A percentile compares a stretch with the other conserved stretches of the same genome.
These are phyloP conservation scores for Notamacropus eugenii DNA, from an alignment of 2,797 vertebrate species.

Conservation along the genomic window DNA sequence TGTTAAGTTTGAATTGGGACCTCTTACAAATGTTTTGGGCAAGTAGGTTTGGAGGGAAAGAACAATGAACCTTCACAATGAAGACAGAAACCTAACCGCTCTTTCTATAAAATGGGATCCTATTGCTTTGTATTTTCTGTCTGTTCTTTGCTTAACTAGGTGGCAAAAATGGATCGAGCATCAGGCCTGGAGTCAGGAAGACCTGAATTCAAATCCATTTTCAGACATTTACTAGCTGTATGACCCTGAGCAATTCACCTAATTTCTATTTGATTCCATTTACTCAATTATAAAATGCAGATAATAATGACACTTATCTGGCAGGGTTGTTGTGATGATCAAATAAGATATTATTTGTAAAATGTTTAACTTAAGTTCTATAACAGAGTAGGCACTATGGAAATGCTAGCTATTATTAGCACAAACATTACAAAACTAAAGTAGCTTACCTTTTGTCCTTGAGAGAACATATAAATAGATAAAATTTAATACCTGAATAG, in stretches of 20 bases:
- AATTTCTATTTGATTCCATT: not conserved
- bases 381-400: not conserved
- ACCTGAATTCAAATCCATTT: not conserved
- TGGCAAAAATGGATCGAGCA: not conserved
- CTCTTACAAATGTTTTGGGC: not conserved
- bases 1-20: slow-evolving; percentile 15
- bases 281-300: not conserved
- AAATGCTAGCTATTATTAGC: not conserved
- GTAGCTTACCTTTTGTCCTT: not conserved
- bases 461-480: not conserved
- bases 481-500: not conserved
- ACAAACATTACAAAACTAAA: not conserved
- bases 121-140: not conserved
- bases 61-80: not conserved
- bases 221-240: not conserved
- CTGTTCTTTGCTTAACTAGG: not conserved
- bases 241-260: not conserved
- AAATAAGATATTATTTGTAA: not conserved
- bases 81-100: not conserved
- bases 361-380: not conserved
- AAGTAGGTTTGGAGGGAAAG: not conserved
- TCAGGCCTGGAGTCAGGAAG: not conserved
- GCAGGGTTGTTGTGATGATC: not conserved
- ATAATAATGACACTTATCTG: not conserved
- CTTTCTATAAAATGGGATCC: not conserved